Conservation (phyloP, 2,797 vertebrate species). For the Sebastes trivittatus region DNA sequence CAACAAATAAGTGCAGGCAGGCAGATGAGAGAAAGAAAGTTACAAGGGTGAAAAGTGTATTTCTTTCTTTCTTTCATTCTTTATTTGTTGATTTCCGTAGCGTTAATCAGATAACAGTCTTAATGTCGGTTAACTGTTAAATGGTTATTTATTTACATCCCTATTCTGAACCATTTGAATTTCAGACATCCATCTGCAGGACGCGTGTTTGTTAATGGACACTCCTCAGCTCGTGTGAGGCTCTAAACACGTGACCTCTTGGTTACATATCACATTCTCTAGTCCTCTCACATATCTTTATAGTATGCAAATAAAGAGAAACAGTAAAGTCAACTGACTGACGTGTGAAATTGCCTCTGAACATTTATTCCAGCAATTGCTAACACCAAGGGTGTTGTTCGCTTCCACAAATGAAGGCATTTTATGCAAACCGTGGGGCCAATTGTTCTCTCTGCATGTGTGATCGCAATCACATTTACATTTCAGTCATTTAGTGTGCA, state of each 20-base stretch:
- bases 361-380: constrained; percentile 19
- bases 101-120: no score
- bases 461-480: constrained; percentile 61
- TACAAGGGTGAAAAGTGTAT: no score
- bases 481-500: constrained; percentile 3
- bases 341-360: constrained; percentile 11
- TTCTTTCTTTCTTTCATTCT: not conserved
- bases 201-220: not conserved
- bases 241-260: not conserved
- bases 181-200: not conserved
- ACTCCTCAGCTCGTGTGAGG: not conserved
- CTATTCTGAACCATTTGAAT: not conserved
- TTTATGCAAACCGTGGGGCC: constrained; percentile 40
- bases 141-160: not conserved
- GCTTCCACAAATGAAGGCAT: constrained; percentile 7
- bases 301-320: not conserved
- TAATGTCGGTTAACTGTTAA: no score
- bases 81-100: not conserved
- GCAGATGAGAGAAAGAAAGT: no score
- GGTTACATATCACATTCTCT: not conserved
- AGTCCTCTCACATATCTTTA: not conserved
- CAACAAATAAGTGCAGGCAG: no score
- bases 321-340: constrained; percentile 18
- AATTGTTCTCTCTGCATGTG: constrained; percentile 38
- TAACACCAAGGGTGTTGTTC: constrained; percentile 13